These are phyloP conservation scores for Corydoras sp. DNA, from an alignment of 2,113 vertebrate species.

Conservation along the genomic window DNA sequence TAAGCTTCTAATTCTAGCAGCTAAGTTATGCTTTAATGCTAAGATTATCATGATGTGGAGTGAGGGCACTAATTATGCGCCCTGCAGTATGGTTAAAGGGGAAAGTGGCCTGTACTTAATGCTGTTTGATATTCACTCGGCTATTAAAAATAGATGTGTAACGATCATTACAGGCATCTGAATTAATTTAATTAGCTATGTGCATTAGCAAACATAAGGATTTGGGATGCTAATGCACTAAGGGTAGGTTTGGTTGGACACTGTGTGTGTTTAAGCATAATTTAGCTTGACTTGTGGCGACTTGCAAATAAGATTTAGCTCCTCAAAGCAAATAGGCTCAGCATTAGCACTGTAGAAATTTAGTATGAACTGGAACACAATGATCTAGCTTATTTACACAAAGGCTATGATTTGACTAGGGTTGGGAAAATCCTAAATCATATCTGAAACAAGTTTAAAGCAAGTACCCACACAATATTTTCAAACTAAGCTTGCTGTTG, in stretches of 20 bases:
- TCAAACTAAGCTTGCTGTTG: too few species aligned
- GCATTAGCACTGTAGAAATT: slow-evolving; percentile 36
- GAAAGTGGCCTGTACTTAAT: slow-evolving; percentile 43
- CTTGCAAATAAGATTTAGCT: slow-evolving; percentile 68
- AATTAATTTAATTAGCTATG: slow-evolving; percentile 70
- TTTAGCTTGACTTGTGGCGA: slow-evolving; percentile 67
- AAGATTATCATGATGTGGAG: slow-evolving; percentile 4
- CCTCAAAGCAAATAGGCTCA: slow-evolving; percentile 68
- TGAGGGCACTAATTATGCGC: slow-evolving; percentile 12
- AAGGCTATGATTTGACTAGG: too few species aligned
- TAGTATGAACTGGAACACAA: not conserved
- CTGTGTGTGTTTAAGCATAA: slow-evolving; percentile 41
- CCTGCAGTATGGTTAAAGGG: slow-evolving; percentile 1
- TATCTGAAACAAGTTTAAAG: too few species aligned
- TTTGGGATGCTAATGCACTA: slow-evolving; percentile 49
- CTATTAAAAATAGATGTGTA: slow-evolving; percentile 74
- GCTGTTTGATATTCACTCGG: slow-evolving; percentile 65
- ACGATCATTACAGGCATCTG: slow-evolving; percentile 71
- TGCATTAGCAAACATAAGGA: slow-evolving; percentile 54
- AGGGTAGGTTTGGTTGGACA: slow-evolving; percentile 28
- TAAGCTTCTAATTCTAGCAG: not conserved
- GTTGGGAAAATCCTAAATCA: too few species aligned
- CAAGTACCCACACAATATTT: too few species aligned
- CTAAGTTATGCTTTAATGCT: slow-evolving; percentile 1
- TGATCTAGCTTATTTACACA: too few species aligned